Conservation (phyloP, 2,113 vertebrate genomes). For the Strix aluco region DNA sequence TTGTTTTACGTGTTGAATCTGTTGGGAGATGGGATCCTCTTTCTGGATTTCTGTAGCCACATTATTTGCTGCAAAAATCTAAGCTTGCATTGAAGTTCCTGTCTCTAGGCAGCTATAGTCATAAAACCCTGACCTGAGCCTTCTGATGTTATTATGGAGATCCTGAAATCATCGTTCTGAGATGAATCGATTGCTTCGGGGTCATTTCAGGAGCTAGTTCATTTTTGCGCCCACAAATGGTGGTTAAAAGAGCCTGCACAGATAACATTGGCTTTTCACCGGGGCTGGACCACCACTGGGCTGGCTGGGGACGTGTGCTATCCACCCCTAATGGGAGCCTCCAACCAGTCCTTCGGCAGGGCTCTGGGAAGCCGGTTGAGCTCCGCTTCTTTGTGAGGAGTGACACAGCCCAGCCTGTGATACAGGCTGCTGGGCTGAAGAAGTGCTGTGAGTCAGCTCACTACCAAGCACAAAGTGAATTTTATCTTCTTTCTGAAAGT, state of each 20-base stretch:
- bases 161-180: neutral
- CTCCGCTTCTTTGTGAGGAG: neutral
- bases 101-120: neutral
- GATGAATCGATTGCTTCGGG: neutral
- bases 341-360: fast-evolving
- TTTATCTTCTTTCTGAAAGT: neutral
- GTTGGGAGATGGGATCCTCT: neutral
- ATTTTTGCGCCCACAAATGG: neutral
- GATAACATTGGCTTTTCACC: neutral
- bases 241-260: neutral
- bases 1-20: neutral
- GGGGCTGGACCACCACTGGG: neutral
- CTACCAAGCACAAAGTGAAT: neutral
- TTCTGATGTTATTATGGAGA: neutral
- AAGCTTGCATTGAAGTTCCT: neutral
- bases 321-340: neutral
- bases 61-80: neutral
- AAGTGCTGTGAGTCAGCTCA: neutral
- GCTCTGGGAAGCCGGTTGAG: neutral
- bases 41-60: neutral
- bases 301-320: neutral
- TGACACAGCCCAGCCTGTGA: neutral
- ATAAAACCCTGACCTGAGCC: neutral
- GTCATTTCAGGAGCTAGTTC: neutral
- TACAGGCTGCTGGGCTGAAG: neutral